Base-by-base conservation (phyloP, 2,797 vertebrate species). In the Mionectes olivaceus region DNA sequence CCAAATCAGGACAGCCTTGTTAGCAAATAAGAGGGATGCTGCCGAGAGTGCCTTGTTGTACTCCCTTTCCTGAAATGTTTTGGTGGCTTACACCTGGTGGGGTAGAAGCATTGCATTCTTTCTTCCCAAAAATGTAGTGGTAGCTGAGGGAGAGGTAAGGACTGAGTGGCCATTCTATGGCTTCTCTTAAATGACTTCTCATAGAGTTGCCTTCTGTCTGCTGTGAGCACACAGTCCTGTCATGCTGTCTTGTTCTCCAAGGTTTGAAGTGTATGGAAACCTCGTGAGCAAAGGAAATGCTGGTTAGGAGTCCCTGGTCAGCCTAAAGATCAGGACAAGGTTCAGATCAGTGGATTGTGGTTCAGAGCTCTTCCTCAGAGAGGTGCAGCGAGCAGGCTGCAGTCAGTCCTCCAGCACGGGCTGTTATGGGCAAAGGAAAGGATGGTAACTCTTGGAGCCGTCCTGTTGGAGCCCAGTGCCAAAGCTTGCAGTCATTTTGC, bases 151-250 rank as follows among this genome's bases (percentile, higher is more conserved):
- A 60, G 64, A 63, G 19, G 17, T 28, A 19, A 61, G 30, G n/a
- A 37, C 35, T n/a, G 33, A 41, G 30, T 52, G 3, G 27, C 37
- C 9, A 1, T 77, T 67, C 39, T 61, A 8, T 14, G 0, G 0
- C 14, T 78, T 68, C 44, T 73, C 61, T 37, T 37, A 15, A 43
- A 22, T 25, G 25, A 15, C 25, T 59, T 49, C 28, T 35, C 10
- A 9, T 18, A 0, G 69, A 69, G 15, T 11, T 76, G 55, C 19
- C 12, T 64, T 7, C 24, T 43, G 30, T n/a, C 32, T 75, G 57
- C 57, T 74, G 37, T 16, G 30, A 30, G 28, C 50, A 25, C 18
- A 4, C 16, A 22, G 32, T 35, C 53, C 32, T 49, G 25, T 32
- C 16, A 2, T 17, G 19, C 37, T 71, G 4, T 46, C 39, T 50